Percentiles rank a stretch among this genome's conserved stretches.
These are phyloP conservation scores for Brachynemurus nebulosus DNA, from an alignment of 2,888 invertebrate species.

Conservation along the genomic window DNA sequence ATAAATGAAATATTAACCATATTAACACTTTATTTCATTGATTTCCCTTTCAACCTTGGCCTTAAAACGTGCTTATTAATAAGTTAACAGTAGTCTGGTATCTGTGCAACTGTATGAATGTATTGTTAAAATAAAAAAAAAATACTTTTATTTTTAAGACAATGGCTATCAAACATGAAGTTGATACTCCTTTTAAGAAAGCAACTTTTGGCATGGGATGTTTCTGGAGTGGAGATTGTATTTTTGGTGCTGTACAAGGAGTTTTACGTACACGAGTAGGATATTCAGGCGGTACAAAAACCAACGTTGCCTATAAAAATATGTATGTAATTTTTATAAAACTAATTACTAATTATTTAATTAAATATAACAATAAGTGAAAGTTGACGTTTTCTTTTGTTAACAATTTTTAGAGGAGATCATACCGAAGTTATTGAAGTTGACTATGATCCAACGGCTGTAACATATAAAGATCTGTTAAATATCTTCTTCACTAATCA, in stretches of 20 bases:
- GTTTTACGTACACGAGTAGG: slow-evolving; percentile 85
- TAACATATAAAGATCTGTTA: slow-evolving; percentile 64
- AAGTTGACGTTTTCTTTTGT: neutral
- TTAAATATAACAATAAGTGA: neutral
- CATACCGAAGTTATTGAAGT: slow-evolving; percentile 91
- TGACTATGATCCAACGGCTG: slow-evolving; percentile 70
- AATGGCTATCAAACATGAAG: slow-evolving; percentile 35
- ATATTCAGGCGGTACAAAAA: slow-evolving; percentile 74
- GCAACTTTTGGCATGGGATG: slow-evolving; percentile 91
- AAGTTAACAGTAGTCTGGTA: neutral
- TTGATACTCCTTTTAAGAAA: slow-evolving; percentile 47
- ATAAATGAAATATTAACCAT: too few relatives aligned
- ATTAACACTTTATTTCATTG: neutral
- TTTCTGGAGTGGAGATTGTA: slow-evolving; percentile 82
- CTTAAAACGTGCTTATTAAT: neutral
- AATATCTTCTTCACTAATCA: slow-evolving; percentile 87
- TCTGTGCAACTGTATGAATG: neutral
- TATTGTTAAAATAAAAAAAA: too few relatives aligned
- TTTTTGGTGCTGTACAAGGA: slow-evolving; percentile 61
- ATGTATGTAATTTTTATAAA: too few relatives aligned
- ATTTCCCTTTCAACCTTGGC: slow-evolving; percentile 5
- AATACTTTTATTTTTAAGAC: too few relatives aligned
- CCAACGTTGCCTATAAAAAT: slow-evolving; percentile 69
- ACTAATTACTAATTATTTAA: too few relatives aligned
- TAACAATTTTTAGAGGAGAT: slow-evolving; percentile 60